These are phyloP conservation scores for Colius striatus DNA, from an alignment of 2,113 vertebrate genomes.

Conservation along the genomic window DNA sequence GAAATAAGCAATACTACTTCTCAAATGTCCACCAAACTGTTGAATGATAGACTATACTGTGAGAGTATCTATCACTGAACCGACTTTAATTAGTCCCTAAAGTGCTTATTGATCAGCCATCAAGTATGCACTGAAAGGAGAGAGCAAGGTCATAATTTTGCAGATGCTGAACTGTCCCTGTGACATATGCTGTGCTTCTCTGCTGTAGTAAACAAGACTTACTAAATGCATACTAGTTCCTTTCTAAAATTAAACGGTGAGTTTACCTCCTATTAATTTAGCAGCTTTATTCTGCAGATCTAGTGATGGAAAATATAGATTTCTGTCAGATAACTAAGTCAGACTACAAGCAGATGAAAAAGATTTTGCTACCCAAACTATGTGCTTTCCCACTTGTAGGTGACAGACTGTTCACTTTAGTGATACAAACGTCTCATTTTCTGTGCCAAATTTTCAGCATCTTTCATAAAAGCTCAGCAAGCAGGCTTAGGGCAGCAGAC, in stretches of 20 bases:
- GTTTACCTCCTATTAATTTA: conserved; percentile 9
- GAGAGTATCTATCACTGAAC: conserved; percentile 47
- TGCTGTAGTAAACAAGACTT: background rate
- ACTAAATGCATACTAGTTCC: background rate
- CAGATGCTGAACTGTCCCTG: background rate
- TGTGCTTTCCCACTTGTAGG: conserved; percentile 35
- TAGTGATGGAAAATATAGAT: conserved; percentile 17
- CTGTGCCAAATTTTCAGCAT: background rate
- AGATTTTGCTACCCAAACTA: background rate
- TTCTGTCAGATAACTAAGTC: conserved; percentile 33
- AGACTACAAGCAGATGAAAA: conserved; percentile 36
- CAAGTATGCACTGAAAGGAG: conserved; percentile 42
- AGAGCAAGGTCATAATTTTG: conserved; percentile 17
- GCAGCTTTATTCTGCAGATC: conserved; percentile 18
- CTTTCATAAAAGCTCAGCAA: background rate
- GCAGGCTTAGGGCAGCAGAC: background rate
- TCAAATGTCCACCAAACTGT: background rate
- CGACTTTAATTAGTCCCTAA: conserved; percentile 61
- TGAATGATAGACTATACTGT: background rate
- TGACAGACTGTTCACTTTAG: conserved; percentile 31
- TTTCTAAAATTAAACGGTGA: conserved; percentile 11
- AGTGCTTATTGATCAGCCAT: conserved; percentile 67
- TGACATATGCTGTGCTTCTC: background rate
- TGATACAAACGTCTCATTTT: background rate
- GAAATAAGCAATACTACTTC: background rate